Base-by-base conservation (phyloP, 2,113 vertebrate species). In the Thunnus thynnus region DNA sequence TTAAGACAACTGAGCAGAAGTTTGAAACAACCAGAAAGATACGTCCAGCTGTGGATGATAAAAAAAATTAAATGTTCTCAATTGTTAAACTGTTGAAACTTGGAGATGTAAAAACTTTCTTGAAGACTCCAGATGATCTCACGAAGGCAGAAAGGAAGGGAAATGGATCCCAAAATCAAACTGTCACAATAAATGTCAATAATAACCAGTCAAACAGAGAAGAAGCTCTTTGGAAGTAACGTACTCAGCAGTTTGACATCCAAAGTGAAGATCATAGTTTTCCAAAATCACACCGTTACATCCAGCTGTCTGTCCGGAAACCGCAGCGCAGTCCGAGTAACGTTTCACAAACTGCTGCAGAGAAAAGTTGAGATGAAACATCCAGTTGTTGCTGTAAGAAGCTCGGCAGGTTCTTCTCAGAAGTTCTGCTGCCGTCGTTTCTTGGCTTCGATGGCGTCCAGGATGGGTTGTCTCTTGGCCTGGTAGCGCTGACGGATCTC, bases 401-500 rank as follows among this genome's bases (percentile, higher is more conserved):
- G 22, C 25, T 62, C 51, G 3, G 48, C 54, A 2, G 27, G 0
- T n/a, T 1, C 66, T 0, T 1, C 62, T 98, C 93, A 98, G 93
- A 96, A 96, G 93, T 97, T 97, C 79, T 97, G 96, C 78, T 98
- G 97, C 83, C 95, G 95, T 6, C 97, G 95, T 82, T 97, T 99
- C 89, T 99, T 98, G 67, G 97, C 96, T 73, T 98, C 96, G 0
- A 99, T 99, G 88, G 97, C 97, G 0, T 99, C 98, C 17, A 98
- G 93, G 93, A 99, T 99, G 0, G 97, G 97, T 93, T 97, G 96
- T 41, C 97, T 94, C 93, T 99, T 99, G 0, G 97, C 95, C 46
- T 97, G 97, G 92, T 99, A 99, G 71, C 97, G 96, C 93, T 97
- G 97, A 3, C 93, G 97, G 64, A 99, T 98, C 90, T 99, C 97